Conservation (phyloP, 2,797 vertebrate species). For the Forpus xanthops region DNA sequence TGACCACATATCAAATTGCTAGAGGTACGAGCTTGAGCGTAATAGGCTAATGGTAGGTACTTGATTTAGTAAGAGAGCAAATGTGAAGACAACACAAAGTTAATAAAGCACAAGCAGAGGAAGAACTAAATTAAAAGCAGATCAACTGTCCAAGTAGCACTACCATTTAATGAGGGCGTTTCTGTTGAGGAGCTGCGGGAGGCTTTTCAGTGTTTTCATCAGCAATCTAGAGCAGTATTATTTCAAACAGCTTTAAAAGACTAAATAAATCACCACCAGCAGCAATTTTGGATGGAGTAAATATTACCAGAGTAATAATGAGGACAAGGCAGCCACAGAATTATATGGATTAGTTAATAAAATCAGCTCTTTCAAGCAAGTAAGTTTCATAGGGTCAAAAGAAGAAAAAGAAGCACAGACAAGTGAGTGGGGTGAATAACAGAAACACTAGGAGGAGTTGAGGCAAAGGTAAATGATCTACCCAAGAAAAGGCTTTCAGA, state of each 20-base stretch:
- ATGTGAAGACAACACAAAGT: background rate
- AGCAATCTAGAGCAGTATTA: background rate
- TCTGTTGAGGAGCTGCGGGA: background rate
- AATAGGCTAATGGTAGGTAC: background rate
- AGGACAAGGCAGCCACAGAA: background rate
- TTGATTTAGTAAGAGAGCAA: background rate
- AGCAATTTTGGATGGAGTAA: background rate
- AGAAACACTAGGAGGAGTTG: background rate
- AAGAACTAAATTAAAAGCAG: constrained; percentile 21
- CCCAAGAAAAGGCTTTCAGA: background rate
- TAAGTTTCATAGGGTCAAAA: background rate
- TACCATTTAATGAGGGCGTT: background rate
- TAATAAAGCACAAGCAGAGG: constrained; percentile 5
- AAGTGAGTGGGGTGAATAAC: no score
- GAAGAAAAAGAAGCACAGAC: background rate
- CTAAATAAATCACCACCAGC: background rate
- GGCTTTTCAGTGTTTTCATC: background rate
- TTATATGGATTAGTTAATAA: background rate
- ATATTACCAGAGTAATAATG: background rate
- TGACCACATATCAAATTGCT: background rate
- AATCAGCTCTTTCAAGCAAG: background rate
- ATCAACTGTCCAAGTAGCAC: background rate
- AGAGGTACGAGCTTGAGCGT: background rate
- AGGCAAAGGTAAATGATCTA: background rate
- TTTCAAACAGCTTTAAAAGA: background rate